Evolutionary conservation across 2,888 invertebrate genomes (phyloP), one percentile per base, ranked within the genome.

Genomic region (Ophion obscuratus): DNA sequence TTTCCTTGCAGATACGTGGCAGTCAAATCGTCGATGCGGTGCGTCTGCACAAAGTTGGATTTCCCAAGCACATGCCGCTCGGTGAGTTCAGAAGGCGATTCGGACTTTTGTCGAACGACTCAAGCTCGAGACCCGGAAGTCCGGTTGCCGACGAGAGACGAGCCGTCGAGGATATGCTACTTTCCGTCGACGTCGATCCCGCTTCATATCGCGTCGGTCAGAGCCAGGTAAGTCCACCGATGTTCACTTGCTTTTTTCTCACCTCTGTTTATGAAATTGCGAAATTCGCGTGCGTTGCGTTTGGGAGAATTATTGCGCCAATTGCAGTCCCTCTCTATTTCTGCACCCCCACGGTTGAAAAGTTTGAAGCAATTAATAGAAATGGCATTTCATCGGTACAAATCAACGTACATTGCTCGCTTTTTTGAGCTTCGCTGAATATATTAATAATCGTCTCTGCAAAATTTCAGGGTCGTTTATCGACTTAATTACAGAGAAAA

Each of bases 11-110:
- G 97, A 96, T 99, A 91, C 96, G 99, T 89, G 98, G 99, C 40
- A 97, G 97, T 89, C 98, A 99, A 95, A 96, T 99, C 77, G 95
- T 99, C 88, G 98, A 99, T 90, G 97, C 98, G 0, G 97, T 98
- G 1, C 96, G 99, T 31, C 95, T 99, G 84, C 97, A 98, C 95
- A 98, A 99, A 92, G 97, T 98, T 94, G 99, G 99, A 36, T 99
- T 97, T 94, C 99, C 99, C 0, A 98, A 98, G 92, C 97, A 97
- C 91, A 96, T 99, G 95, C 97, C 97, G 84, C 96, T 98, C 84
- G 96, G 96, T 17, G 99, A 99, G 93, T 99, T 99, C 92, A 96
- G 97, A 81, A 96, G 98, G 90, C 96, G 98, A 93, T 98, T 97
- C 94, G 96, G 96, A 77, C 94, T 96, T 27, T 90, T 97, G 83